Conservation (phyloP, 2,797 vertebrate species). For the Notamacropus eugenii region DNA sequence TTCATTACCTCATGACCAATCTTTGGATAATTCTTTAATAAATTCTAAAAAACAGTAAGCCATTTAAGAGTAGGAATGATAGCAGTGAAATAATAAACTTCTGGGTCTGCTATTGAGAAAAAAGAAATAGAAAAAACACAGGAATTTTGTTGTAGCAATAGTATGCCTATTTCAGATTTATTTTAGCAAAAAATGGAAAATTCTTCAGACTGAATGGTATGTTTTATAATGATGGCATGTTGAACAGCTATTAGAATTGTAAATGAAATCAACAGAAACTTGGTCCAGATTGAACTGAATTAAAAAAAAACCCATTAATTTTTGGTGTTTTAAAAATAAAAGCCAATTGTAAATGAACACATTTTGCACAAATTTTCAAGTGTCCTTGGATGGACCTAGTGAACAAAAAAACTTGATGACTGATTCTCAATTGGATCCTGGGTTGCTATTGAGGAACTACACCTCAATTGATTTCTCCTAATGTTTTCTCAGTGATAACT, state of each 20-base stretch:
- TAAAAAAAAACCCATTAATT: not conserved
- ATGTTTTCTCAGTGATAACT: not conserved
- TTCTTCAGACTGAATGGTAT: not conserved
- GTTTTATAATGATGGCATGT: not conserved
- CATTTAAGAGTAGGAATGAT: constrained; percentile 33
- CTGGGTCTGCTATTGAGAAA: constrained; percentile 24
- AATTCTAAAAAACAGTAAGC: constrained; percentile 44
- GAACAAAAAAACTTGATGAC: constrained; percentile 1
- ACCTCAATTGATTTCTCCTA: not conserved
- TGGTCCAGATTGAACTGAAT: not conserved
- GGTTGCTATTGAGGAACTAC: not conserved
- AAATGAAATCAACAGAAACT: constrained; percentile 17
- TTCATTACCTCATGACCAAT: not conserved
- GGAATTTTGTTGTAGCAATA: constrained; percentile 1
- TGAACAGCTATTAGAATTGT: constrained; percentile 1
- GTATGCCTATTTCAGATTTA: constrained; percentile 12
- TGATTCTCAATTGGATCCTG: constrained; percentile 12
- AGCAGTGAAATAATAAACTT: constrained; percentile 10
- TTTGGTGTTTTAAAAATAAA: constrained; percentile 26
- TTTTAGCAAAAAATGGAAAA: constrained; percentile 27
- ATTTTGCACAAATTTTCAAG: not conserved
- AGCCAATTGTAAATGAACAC: not conserved
- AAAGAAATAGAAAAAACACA: constrained; percentile 12
- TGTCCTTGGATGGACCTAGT: constrained; percentile 13
- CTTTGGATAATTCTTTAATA: constrained; percentile 1